Evolutionary conservation across 1,140 invertebrate genomes (phyloP), one percentile per base, ranked within the genome.

Genomic region (Carcinoscorpius rotundicauda): DNA sequence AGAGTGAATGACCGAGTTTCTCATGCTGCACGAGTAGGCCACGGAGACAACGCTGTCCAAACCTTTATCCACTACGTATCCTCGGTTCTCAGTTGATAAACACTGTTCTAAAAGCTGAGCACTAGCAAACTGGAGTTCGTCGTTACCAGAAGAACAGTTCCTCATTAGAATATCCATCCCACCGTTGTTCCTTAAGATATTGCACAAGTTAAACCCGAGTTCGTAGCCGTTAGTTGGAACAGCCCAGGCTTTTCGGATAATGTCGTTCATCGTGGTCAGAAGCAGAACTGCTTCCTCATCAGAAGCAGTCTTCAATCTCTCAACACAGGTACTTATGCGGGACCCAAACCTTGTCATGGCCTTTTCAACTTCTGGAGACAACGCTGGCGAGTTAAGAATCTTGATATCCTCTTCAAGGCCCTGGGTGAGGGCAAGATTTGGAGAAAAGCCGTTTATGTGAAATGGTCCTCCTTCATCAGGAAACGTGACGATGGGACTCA

Each of bases 91-190:
- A 0, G 91, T 90, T 3, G 93, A 95, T 67, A 97, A 78, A 73
- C 92, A 96, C 76, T 99, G 95, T 77, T 98, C 94, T 5, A 99
- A 79, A 0, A 99, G 78, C 71, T 86, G 84, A 3, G 91, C 91
- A 56, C 87, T 91, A 2, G 86, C 85, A 73, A 93, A 92, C 72
- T 91, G 86, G 52, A 93, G 76, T 9, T 87, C 84, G 1, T 82
- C 78, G 72, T 93, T 87, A 59, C 78, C 82, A 6, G 65, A 68
- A 10, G 55, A 82, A 71, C 89, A 93, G 71, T 92, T 91, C 29
- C 83, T 80, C 79, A 96, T 88, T 1, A 98, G 78, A 50, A 95
- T 81, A 75, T 97, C 91, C 10, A 98, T 78, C 4, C 93, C 93
- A 9, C 93, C 93, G 68, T 86, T 88, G 59, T 83, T 84, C 67